Conservation (phyloP, 1,140 invertebrate species). For the Macrobrachium rosenbergii region DNA sequence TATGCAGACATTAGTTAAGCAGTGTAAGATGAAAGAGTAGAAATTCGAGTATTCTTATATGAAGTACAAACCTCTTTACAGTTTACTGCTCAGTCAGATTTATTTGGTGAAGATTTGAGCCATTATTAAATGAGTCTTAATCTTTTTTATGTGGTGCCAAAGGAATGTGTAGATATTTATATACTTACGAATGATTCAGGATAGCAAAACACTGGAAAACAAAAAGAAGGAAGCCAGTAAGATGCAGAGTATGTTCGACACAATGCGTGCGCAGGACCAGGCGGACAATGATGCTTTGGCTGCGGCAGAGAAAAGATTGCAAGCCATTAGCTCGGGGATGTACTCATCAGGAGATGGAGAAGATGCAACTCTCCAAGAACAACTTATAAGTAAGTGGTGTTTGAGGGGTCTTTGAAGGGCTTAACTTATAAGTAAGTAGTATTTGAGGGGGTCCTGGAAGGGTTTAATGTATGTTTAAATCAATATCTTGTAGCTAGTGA, state of each 20-base stretch:
- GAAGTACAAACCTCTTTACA: too few relatives aligned
- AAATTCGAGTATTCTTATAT: background rate
- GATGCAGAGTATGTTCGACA: conserved; percentile 79
- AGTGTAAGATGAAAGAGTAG: too few relatives aligned
- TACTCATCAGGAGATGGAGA: conserved; percentile 85
- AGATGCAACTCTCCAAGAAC: conserved; percentile 89
- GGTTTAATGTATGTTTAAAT: background rate
- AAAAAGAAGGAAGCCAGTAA: conserved; percentile 81
- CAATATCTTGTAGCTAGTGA: too few relatives aligned
- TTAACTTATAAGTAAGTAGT: conserved; percentile 80
- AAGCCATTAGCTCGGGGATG: conserved; percentile 87
- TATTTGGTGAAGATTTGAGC: background rate
- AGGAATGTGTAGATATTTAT: too few relatives aligned
- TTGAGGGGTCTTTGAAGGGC: too few relatives aligned
- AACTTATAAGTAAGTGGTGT: conserved; percentile 80
- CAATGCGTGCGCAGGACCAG: conserved; percentile 79
- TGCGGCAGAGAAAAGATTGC: conserved; percentile 83
- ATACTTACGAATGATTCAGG: conserved; percentile 69
- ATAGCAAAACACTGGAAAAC: conserved; percentile 76
- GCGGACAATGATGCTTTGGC: conserved; percentile 79
- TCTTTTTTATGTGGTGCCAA: too few relatives aligned
- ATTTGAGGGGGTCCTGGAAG: too few relatives aligned
- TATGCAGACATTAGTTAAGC: too few relatives aligned
- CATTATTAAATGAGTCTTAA: too few relatives aligned
- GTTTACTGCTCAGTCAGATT: too few relatives aligned